These are phyloP conservation scores for Stichopus chloronotus DNA, from an alignment of 35 echinoderm and acorn worm species.

Conservation along the genomic window DNA sequence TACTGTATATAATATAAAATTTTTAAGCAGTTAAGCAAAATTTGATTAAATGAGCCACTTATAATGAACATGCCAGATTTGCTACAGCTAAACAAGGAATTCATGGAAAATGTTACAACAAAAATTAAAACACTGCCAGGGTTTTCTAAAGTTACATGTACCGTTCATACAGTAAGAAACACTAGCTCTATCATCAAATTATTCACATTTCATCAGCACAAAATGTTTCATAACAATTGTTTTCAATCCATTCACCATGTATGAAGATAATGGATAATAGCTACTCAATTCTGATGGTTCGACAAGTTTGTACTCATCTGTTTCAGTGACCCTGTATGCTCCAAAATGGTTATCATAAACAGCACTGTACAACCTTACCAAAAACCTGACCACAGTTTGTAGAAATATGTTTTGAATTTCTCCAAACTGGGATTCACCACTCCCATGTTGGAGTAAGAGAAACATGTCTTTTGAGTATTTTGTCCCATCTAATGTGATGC, in stretches of 20 bases:
- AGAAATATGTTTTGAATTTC: slow-evolving; percentile 18
- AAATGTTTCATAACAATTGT: slow-evolving; percentile 24
- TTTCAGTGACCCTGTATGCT: slow-evolving; percentile 34
- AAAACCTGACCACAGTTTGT: not conserved
- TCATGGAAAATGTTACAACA: no score
- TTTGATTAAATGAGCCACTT: not conserved
- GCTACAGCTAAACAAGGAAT: not conserved
- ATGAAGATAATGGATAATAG: slow-evolving; percentile 10
- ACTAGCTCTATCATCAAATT: no score
- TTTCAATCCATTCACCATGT: not conserved
- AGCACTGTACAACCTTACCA: not conserved
- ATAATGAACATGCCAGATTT: not conserved
- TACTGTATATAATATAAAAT: not conserved
- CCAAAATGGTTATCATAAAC: slow-evolving; percentile 5
- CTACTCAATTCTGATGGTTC: not conserved
- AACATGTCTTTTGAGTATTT: slow-evolving; percentile 46
- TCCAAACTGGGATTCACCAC: not conserved
- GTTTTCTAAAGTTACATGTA: no score
- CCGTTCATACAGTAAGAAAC: no score
- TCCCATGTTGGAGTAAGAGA: not conserved
- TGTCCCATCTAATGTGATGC: not conserved
- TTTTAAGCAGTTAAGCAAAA: not conserved
- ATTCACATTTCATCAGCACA: not conserved
- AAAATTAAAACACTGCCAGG: no score
- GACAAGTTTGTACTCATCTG: not conserved